Base-by-base conservation (phyloP, 2,888 invertebrate genomes). In the Pemphredon lugubris region DNA sequence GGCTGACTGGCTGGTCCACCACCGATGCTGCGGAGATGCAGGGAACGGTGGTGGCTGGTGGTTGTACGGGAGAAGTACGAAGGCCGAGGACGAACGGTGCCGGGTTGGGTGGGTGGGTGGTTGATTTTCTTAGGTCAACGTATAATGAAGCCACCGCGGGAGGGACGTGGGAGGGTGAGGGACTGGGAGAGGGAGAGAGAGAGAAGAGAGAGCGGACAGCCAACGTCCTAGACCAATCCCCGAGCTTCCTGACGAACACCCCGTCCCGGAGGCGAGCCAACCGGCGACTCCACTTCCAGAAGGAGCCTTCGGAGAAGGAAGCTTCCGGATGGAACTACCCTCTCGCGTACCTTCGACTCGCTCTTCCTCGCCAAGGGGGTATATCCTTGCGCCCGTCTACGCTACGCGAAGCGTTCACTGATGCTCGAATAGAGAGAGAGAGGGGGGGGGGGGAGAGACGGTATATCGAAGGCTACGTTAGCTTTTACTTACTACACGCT, bases 101-200 rank as follows among this genome's bases (percentile, higher is more conserved):
- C 32, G 51, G 21, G 23, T n/a, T n/a, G n/a, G 48, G 60, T 60
- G 64, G 55, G 83, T 80, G 83, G 81, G 85, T 79, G 86, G 84
- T 86, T 89, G 89, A 89, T 89, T 89, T 89, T 89, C 89, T 89
- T 88, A 88, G 89, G 89, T 89, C 89, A 89, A 87, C 87, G 89
- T 88, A 89, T 89, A 89, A 89, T 89, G 86, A 89, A 88, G 89
- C 85, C 79, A 73, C 75, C 61, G 73, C 54, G 61, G 59, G 65
- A 67, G 67, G 67, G 80, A 69, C 63, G 70, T 68, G 66, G 59
- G 73, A 63, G 73, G n/a, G n/a, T n/a, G n/a, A n/a, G n/a, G n/a
- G n/a, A n/a, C n/a, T 32, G 57, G 57, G 50, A 63, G 69, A 58
- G 55, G 55, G 61, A 61, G 45, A 42, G 64, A 23, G 66, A 51